These are phyloP conservation scores for Bombus waltoni DNA, from an alignment of 1,140 invertebrate species.

Conservation along the genomic window DNA sequence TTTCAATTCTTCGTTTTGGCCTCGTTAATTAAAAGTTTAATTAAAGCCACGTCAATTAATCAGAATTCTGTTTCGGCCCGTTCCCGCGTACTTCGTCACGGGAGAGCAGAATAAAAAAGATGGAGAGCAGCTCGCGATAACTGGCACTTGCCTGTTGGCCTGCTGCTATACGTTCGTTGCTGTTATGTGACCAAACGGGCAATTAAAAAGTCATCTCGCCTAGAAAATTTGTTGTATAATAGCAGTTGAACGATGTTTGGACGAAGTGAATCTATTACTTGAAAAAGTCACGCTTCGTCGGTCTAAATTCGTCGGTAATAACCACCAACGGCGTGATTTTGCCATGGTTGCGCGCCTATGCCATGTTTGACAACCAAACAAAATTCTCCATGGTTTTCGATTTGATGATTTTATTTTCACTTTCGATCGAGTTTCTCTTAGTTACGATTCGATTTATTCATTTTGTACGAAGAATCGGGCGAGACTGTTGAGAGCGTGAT, in stretches of 20 bases:
- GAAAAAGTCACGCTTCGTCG: not conserved
- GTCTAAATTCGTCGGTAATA: not conserved
- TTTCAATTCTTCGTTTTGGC: slow-evolving; percentile 48
- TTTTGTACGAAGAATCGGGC: not conserved
- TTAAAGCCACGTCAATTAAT: slow-evolving; percentile 67
- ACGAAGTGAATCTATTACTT: slow-evolving; percentile 14
- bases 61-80: slow-evolving; percentile 60
- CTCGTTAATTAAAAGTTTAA: slow-evolving; percentile 70
- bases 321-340: not conserved
- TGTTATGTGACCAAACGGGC: slow-evolving; percentile 36
- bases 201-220: slow-evolving; percentile 52
- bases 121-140: not conserved
- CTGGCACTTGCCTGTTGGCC: slow-evolving; percentile 34
- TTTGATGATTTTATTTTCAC: not conserved
- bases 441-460: not conserved
- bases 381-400: not conserved
- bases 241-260: not conserved
- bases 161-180: not conserved
- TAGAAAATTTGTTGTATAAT: slow-evolving; percentile 20
- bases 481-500: not conserved
- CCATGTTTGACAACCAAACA: not conserved
- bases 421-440: not conserved
- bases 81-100: slow-evolving; percentile 4
- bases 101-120: slow-evolving; percentile 12
- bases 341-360: no score